Base-by-base conservation (phyloP, 2,113 vertebrate genomes). In the Sceloporus undulatus region DNA sequence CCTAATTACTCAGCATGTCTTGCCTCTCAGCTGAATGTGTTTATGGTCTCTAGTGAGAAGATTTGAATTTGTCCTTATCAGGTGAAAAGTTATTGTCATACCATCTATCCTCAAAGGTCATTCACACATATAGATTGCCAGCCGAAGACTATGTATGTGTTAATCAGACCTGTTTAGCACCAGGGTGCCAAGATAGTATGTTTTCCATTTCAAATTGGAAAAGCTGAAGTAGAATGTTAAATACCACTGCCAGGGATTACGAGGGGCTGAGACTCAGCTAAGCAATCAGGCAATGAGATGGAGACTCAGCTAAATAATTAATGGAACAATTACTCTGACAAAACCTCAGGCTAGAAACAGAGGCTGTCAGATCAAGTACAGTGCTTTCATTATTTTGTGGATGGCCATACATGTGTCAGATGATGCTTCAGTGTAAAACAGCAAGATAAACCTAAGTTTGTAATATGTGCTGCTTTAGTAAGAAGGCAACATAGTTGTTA, bases 401-500 rank as follows among this genome's bases (percentile, higher is more conserved):
- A 70, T 65, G 40, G 87, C 42, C 76, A 80, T 1, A 3, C 18
- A 48, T 3, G 40, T 23, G 52, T 75, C 78, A 3, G 6, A 75
- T 40, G 59, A 3, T 54, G 68, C 84, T 94, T 89, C 19, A 23
- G 85, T 76, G 91, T 83, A 54, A 23, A 68, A 59, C 68, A 29
- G 13, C 77, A 76, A 42, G 74, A 66, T 76, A 38, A 81, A 85
- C 90, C 70, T 90, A 52, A 87, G 48, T 79, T 77, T 88, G 54
- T 40, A 86, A 29, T 11, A 73, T 86, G 29, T 90, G 84, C 84
- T 34, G 73, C 52, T 85, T 0, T 48, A 90, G 87, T 71, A 93
- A 1, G 82, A 88, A 84, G 52, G 21, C 71, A 65, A 86, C 52
- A 23, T 29, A 38, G 86, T 80, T 40, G 16, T 86, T 88, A 91